Evolutionary conservation across 1,140 invertebrate genomes (phyloP), one percentile per base, ranked within the genome.

Genomic region (Antheraea mylitta): DNA sequence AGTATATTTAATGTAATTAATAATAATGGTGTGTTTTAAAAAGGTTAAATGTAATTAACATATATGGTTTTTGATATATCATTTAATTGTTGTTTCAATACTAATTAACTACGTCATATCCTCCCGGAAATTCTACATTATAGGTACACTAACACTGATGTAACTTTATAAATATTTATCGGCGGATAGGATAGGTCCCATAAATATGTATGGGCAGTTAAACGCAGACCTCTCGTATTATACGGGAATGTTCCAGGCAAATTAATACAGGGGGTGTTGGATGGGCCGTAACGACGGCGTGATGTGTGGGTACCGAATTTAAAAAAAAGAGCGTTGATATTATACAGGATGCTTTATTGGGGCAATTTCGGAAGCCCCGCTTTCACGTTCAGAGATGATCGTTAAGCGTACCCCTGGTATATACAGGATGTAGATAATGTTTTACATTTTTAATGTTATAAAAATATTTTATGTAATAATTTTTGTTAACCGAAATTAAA

Each of bases 121-220:
- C 38, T 10, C 0, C 1, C 38, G 11, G 38, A 10, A 42, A 42
- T 42, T 7, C 11, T 7, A 8, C 38, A 42, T 42, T 42, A 42
- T 42, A 42, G 38, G 38, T 11, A 8, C 11, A 42, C 38, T 42
- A 10, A 19, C 58, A 60, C 9, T 18, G n/a, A 18, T 22, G 58
- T 22, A 22, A 60, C 58, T 30, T 19, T 60, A 60, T 60, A 60
- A 60, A 60, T 60, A 60, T 60, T 60, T 60, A 60, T 60, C 10
- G 18, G 22, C 58, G 13, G 9, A 19, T 19, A 22, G 58, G 18
- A 60, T 60, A 18, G 58, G 58, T 9, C 18, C 18, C 58, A 60
- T 60, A 60, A 60, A 60, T 60, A 60, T 60, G 58, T 60, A 60
- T 60, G 58, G 58, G 22, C 58, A 18, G 22, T 60, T 60, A 60